These are phyloP conservation scores for Psittacula derbiana DNA, from an alignment of 2,797 vertebrate genomes.

Conservation along the genomic window DNA sequence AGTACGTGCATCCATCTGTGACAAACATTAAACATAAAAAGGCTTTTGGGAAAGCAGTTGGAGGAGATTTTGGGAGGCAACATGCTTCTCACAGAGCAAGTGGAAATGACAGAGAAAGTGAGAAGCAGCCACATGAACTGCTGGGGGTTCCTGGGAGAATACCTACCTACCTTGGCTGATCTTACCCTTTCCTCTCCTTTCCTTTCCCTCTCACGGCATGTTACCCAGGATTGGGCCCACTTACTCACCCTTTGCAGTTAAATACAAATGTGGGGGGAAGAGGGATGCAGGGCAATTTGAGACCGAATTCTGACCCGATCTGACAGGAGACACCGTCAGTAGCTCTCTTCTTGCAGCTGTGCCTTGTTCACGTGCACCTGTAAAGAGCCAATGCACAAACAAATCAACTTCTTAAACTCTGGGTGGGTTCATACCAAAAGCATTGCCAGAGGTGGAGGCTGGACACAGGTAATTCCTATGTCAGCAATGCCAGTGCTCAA, in stretches of 20 bases:
- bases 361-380: not conserved
- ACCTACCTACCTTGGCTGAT: not conserved
- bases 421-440: not conserved
- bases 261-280: not conserved
- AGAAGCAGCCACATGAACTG: rapidly evolving
- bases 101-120: not conserved
- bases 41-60: not conserved
- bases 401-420: not conserved
- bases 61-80: not conserved
- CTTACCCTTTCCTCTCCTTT: not conserved
- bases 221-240: not conserved
- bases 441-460: no score
- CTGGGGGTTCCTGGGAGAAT: not conserved
- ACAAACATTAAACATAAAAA: not conserved
- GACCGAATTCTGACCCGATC: not conserved
- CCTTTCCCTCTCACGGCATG: not conserved
- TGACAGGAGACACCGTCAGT: not conserved
- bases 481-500: not conserved
- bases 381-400: not conserved
- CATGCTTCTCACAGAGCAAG: not conserved
- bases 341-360: not conserved
- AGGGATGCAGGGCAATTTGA: not conserved
- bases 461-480: not conserved
- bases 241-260: not conserved
- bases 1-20: not conserved